These are phyloP conservation scores for Lepidostoma basale DNA, from an alignment of 1,140 invertebrate genomes.

Conservation along the genomic window DNA sequence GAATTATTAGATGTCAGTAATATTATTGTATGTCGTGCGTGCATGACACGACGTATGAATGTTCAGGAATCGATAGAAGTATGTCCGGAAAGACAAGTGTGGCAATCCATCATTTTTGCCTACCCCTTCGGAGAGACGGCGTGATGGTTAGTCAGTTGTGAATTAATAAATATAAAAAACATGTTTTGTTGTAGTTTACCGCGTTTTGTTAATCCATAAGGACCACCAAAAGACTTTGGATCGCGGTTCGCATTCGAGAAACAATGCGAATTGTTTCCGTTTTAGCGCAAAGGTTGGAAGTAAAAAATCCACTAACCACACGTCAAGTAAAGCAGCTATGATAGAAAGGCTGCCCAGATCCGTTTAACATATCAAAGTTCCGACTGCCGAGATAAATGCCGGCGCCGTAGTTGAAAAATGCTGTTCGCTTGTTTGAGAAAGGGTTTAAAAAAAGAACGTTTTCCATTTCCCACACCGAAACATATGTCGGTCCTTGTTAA, in stretches of 20 bases:
- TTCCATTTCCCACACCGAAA: conserved; percentile 24
- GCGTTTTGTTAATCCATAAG: conserved; percentile 7
- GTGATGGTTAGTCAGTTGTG: too few relatives aligned
- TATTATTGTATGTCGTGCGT: too few relatives aligned
- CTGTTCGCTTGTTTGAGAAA: conserved; percentile 10
- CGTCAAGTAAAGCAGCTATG: conserved; percentile 4
- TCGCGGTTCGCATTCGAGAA: neutral
- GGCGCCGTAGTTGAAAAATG: conserved; percentile 28
- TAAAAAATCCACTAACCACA: conserved; percentile 13
- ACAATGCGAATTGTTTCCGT: conserved; percentile 29
- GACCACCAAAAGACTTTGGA: neutral
- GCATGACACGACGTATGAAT: too few relatives aligned
- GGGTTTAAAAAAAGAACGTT: conserved; percentile 15
- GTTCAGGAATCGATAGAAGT: too few relatives aligned
- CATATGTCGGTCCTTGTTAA: conserved; percentile 27
- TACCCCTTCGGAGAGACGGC: too few relatives aligned
- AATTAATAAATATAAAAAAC: too few relatives aligned
- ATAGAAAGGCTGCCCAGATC: conserved; percentile 23
- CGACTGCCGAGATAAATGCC: conserved; percentile 23
- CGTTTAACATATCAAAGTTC: conserved; percentile 31
- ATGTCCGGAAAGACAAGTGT: too few relatives aligned
- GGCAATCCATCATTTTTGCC: too few relatives aligned
- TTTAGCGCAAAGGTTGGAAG: conserved; percentile 17
- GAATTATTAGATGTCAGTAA: too few relatives aligned
- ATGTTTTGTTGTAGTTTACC: too few relatives aligned